A percentile compares a stretch with the other conserved stretches of the same genome.
Conservation (phyloP, 2,797 vertebrate genomes). For the Hyperoplus lanceolatus region DNA sequence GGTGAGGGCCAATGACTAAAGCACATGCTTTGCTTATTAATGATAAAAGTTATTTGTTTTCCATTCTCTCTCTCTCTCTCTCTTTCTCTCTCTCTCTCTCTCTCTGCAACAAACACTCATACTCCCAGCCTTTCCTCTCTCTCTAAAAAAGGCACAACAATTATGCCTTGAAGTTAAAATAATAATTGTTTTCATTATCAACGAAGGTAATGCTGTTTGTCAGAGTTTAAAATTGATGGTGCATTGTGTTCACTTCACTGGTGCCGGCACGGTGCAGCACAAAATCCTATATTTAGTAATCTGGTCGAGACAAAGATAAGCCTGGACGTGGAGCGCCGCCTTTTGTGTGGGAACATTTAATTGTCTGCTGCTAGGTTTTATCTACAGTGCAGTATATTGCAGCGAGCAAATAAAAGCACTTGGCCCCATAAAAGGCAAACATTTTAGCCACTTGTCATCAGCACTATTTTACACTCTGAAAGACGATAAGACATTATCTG, state of each 20-base stretch:
- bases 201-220: conserved; percentile 59
- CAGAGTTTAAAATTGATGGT: conserved; percentile 39
- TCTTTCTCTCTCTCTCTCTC: conserved; percentile 1
- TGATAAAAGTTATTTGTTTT: conserved; percentile 40
- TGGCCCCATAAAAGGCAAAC: conserved; percentile 52
- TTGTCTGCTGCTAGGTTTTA: conserved; percentile 58
- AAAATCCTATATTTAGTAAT: conserved; percentile 61
- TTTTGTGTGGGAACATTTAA: conserved; percentile 61
- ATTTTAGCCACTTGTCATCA: conserved; percentile 62
- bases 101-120: conserved; percentile 8
- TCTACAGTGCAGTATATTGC: conserved; percentile 46
- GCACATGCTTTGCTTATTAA: conserved; percentile 50
- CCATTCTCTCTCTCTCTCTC: conserved; percentile 3
- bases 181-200: conserved; percentile 73
- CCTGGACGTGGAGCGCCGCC: conserved; percentile 22
- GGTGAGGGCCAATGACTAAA: conserved; percentile 48
- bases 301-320: conserved; percentile 46
- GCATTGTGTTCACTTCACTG: conserved; percentile 30
- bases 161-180: conserved; percentile 65
- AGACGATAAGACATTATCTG: conserved; percentile 45
- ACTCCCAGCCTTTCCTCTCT: background rate
- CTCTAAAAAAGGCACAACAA: conserved; percentile 49
- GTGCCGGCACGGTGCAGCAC: conserved; percentile 26
- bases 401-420: conserved; percentile 49
- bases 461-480: conserved; percentile 44